Conservation (phyloP, 2,888 invertebrate species). For the Trichopria drosophilae region DNA sequence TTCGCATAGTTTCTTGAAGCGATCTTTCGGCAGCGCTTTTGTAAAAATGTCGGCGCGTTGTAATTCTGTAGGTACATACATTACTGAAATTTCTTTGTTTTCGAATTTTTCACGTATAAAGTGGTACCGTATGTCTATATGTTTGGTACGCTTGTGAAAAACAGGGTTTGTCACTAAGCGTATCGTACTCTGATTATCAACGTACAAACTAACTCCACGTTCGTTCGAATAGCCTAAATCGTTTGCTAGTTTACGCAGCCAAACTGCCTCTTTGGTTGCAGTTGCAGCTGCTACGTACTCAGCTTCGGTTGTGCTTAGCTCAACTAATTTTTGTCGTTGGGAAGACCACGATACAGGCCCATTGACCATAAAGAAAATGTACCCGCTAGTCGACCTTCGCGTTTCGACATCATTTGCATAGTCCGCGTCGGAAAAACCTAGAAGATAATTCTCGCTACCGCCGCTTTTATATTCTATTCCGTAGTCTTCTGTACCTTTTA, state of each 20-base stretch:
- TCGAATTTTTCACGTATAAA: no score
- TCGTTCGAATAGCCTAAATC: not conserved
- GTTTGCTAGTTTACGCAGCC: conserved; percentile 8
- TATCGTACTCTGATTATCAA: conserved; percentile 6
- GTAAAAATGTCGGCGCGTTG: no score
- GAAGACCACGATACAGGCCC: conserved; percentile 2
- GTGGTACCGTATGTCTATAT: no score
- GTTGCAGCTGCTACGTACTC: conserved; percentile 4
- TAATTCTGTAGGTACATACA: no score
- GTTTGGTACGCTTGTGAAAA: conserved; percentile 2
- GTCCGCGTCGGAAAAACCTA: no score
- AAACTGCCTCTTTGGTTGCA: conserved; percentile 9
- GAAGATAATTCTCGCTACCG: no score
- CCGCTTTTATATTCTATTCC: not conserved
- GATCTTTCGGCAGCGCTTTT: no score
- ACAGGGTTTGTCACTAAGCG: conserved; percentile 1
- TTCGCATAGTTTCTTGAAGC: no score
- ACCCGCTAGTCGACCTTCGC: conserved; percentile 3
- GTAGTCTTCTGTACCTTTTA: no score
- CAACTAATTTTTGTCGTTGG: not conserved
- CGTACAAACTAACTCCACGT: not conserved
- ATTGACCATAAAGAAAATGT: not conserved
- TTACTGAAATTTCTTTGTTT: no score
- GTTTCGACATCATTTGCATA: no score
- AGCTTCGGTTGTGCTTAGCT: conserved; percentile 7